These are phyloP conservation scores for Cottus gobio DNA, from an alignment of 2,113 vertebrate species.

Conservation along the genomic window DNA sequence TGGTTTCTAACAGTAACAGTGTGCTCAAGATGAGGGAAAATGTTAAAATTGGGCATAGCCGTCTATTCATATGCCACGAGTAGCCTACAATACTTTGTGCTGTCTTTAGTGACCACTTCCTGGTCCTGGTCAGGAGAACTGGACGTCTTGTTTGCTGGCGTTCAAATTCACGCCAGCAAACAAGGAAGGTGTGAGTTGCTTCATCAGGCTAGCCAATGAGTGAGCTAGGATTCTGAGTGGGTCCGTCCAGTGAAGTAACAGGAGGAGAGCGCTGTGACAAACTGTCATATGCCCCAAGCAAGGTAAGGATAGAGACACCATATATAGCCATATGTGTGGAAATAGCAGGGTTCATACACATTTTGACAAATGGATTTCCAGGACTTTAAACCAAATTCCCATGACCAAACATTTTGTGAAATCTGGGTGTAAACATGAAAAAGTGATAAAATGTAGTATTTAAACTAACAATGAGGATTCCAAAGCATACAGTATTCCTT, in stretches of 20 bases:
- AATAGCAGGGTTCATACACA: too few relatives aligned
- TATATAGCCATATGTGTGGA: background rate
- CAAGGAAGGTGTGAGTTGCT: background rate
- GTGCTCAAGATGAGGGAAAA: background rate
- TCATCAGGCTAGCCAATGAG: background rate
- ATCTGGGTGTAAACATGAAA: too few relatives aligned
- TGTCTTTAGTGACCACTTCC: background rate
- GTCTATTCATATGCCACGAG: background rate
- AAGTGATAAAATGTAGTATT: too few relatives aligned
- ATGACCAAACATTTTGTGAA: too few relatives aligned
- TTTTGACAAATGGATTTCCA: too few relatives aligned
- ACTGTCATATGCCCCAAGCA: background rate
- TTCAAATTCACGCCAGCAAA: background rate
- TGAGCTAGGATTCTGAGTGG: background rate
- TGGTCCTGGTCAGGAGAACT: background rate
- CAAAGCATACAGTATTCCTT: too few relatives aligned
- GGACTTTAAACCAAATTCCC: too few relatives aligned
- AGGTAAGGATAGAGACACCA: background rate
- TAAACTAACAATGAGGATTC: too few relatives aligned
- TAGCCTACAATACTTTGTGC: background rate
- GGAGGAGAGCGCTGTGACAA: background rate
- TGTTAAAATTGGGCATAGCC: background rate
- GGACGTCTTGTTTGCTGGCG: too few relatives aligned
- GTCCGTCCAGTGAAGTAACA: background rate
- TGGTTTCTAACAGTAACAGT: background rate